A percentile compares a stretch with the other conserved stretches of the same genome.
These are phyloP conservation scores for Conger conger DNA, from an alignment of 2,113 vertebrate genomes.

Conservation along the genomic window DNA sequence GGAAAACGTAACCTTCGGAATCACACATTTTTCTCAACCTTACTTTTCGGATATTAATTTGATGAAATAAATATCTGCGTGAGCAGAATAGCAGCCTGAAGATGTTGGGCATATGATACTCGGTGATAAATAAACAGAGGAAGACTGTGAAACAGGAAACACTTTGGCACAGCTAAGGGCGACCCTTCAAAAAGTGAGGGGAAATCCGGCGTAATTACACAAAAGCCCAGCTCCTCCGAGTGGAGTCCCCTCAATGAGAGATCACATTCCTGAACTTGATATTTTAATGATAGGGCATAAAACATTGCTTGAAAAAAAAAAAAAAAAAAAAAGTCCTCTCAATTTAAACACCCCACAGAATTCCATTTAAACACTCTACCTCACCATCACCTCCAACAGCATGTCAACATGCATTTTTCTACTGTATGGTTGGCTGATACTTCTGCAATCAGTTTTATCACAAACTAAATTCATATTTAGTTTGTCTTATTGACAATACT, in stretches of 20 bases:
- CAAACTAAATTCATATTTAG: background rate
- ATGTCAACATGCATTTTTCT: background rate
- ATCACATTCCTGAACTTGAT: conserved; percentile 43
- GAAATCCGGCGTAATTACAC: conserved; percentile 51
- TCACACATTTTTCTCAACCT: background rate
- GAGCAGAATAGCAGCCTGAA: background rate
- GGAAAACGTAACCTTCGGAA: background rate
- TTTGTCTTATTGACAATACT: no score
- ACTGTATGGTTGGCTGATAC: background rate
- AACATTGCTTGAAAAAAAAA: conserved; percentile 28
- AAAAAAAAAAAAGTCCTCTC: background rate
- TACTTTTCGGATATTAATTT: background rate
- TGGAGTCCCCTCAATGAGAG: conserved; percentile 33
- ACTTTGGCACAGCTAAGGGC: conserved; percentile 35
- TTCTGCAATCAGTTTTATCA: background rate
- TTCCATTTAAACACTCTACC: no score
- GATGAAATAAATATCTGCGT: conserved; percentile 6
- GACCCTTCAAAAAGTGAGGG: conserved; percentile 36
- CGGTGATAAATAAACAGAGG: conserved; percentile 16
- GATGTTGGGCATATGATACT: background rate
- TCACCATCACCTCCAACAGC: background rate
- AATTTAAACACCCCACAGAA: background rate
- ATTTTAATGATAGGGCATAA: conserved; percentile 43
- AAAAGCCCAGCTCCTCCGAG: conserved; percentile 37
- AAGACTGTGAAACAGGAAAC: conserved; percentile 38